Conservation (phyloP, 2,888 invertebrate species). For the Acanthosepion esculentum region DNA sequence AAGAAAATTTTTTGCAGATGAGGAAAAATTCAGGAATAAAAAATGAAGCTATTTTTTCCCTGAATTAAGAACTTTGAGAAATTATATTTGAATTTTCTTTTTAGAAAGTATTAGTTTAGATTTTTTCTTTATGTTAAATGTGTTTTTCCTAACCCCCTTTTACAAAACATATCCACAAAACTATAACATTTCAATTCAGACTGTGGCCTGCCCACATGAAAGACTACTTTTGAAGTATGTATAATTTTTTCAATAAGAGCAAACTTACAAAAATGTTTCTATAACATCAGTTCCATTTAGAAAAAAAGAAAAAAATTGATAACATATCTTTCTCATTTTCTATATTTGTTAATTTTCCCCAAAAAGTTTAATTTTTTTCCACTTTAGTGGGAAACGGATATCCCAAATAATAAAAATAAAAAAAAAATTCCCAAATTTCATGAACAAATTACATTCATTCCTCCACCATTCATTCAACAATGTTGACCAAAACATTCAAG, state of each 20-base stretch:
- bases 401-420: neutral
- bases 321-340: slow-evolving; percentile 11
- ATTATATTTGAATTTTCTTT: neutral
- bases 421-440: neutral
- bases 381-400: neutral
- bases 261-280: slow-evolving; percentile 6
- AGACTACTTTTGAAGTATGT: slow-evolving; percentile 33
- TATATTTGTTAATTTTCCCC: neutral
- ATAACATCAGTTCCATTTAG: neutral
- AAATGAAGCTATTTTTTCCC: neutral
- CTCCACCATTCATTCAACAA: slow-evolving; percentile 33
- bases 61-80: neutral
- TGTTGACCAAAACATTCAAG: slow-evolving; percentile 17
- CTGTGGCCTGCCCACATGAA: slow-evolving; percentile 6
- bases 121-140: neutral
- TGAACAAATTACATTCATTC: slow-evolving; percentile 13
- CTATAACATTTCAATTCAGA: slow-evolving; percentile 25
- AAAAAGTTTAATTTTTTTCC: neutral
- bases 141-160: neutral
- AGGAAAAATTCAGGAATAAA: neutral
- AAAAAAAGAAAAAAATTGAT: neutral
- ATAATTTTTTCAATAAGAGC: neutral
- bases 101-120: neutral
- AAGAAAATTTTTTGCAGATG: slow-evolving; percentile 8
- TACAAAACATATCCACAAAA: slow-evolving; percentile 33